A percentile compares a stretch with the other conserved stretches of the same genome.
These are phyloP conservation scores for Teinopalpus imperialis DNA, from an alignment of 2,888 invertebrate genomes.

Conservation along the genomic window DNA sequence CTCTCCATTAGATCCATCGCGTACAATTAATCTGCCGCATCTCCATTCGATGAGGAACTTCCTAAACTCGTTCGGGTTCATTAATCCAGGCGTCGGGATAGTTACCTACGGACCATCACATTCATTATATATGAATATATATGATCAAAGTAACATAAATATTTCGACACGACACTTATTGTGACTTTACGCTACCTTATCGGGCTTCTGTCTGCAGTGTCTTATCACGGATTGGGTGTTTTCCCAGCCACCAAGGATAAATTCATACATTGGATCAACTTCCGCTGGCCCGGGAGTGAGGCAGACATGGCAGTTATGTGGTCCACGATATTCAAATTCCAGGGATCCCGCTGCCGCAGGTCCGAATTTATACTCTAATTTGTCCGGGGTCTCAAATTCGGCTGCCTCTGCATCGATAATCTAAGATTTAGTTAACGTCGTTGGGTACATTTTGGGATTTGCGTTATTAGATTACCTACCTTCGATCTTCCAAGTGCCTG, in stretches of 20 bases:
- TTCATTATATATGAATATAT: constrained; percentile 36
- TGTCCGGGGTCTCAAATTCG: constrained; percentile 80
- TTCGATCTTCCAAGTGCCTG: constrained; percentile 91
- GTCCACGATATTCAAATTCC: constrained; percentile 82
- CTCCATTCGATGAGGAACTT: constrained; percentile 82
- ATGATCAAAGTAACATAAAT: constrained; percentile 9
- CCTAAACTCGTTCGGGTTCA: constrained; percentile 79
- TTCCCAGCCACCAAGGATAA: constrained; percentile 86
- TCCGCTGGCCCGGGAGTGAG: constrained; percentile 79
- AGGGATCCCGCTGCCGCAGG: constrained; percentile 78
- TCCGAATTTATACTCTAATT: constrained; percentile 82
- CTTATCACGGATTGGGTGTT: constrained; percentile 85
- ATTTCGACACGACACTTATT: constrained; percentile 36
- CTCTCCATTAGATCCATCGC: constrained; percentile 69
- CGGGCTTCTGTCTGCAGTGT: constrained; percentile 83
- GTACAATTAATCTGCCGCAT: constrained; percentile 76
- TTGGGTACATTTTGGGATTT: constrained; percentile 74
- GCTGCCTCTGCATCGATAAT: constrained; percentile 75
- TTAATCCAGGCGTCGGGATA: constrained; percentile 80
- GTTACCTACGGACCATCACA: constrained; percentile 72
- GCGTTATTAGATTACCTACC: constrained; percentile 65
- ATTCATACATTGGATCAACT: constrained; percentile 84
- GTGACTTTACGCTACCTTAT: constrained; percentile 73
- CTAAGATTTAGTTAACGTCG: constrained; percentile 48
- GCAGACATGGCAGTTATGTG: constrained; percentile 85